Evolutionary conservation across 2,888 invertebrate genomes (phyloP).

Genomic region (Hybos culiciformis): DNA sequence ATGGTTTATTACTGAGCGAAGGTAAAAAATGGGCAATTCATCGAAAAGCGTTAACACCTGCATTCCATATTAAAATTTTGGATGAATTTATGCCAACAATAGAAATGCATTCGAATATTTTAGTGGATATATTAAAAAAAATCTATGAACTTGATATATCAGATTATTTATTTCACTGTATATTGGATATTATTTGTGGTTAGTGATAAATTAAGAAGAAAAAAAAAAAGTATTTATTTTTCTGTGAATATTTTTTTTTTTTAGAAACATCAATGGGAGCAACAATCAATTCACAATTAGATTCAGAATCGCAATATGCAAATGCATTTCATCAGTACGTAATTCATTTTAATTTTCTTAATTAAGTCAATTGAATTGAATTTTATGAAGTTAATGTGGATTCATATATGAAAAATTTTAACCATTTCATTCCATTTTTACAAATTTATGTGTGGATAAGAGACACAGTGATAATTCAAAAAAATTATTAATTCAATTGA

Average conservation of each 20-base stretch:
- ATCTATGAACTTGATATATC: conserved; percentile 34
- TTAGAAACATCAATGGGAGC: conserved; percentile 74
- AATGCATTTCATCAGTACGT: conserved; percentile 54
- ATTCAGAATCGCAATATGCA: conserved; percentile 51
- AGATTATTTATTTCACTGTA: conserved; percentile 47
- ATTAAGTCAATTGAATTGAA: neutral
- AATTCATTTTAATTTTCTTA: conserved; percentile 2
- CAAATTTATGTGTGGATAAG: too few relatives aligned
- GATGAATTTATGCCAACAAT: conserved; percentile 55
- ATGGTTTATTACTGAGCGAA: conserved; percentile 29
- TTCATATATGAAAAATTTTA: neutral
- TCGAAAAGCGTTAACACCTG: conserved; percentile 57
- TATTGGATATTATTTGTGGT: conserved; percentile 49
- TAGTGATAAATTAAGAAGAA: conserved; percentile 13
- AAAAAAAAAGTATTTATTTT: neutral
- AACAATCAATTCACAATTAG: conserved; percentile 48
- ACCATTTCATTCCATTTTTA: neutral
- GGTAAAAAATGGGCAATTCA: conserved; percentile 49
- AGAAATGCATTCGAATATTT: conserved; percentile 43
- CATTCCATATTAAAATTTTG: conserved; percentile 63
- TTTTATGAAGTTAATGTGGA: neutral
- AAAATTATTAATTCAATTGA: neutral
- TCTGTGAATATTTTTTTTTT: conserved; percentile 15
- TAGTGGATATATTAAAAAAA: conserved; percentile 40
- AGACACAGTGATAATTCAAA: too few relatives aligned